Evolutionary conservation across 2,113 vertebrate genomes (phyloP), one percentile per base, ranked within the genome.

Genomic region (Paralichthys olivaceus): DNA sequence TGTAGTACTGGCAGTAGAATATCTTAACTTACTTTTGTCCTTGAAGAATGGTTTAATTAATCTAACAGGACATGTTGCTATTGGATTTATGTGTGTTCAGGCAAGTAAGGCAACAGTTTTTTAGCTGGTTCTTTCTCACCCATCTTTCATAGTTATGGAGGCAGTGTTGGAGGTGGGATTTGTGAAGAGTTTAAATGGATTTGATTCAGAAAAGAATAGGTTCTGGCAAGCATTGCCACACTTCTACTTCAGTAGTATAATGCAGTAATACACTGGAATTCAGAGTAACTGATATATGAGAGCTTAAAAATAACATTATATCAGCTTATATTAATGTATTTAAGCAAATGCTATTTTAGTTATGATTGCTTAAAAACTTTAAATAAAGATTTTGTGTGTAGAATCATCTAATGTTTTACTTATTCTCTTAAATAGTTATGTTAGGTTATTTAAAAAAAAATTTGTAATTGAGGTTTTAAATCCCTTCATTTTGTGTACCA

Each of bases 31-130:
- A 59, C 8, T 17, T 51, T 69, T 69, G 51, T 69, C 13, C 47
- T 37, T 57, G 60, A 49, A 66, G 25, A 65, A 34, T 32, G 17
- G 5, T 40, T 2, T 51, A 25, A 53, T 53, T 80, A 40, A 54
- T 73, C 13, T 59, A 13, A 13, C 32, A 32, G 7, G 23, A 40
- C 40, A 12, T 15, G 40, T 3, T 15, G 14, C 40, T 43, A n/a
- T n/a, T 43, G 13, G 13, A 43, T 43, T 43, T 43, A 15, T 15
- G 40, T 43, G 40, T 15, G 8, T 43, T 14, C 3, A 14, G 13
- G 13, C 14, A 43, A 43, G 13, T 14, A 11, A 14, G 40, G 23
- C 26, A 58, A 47, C 25, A 55, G 34, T 69, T 67, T 2, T 22
- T 49, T 51, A 37, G 11, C 12, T 49, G 4, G 15, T 61, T n/a